Base-by-base conservation (phyloP, 1,140 invertebrate genomes). In the Lepidurus couesii region DNA sequence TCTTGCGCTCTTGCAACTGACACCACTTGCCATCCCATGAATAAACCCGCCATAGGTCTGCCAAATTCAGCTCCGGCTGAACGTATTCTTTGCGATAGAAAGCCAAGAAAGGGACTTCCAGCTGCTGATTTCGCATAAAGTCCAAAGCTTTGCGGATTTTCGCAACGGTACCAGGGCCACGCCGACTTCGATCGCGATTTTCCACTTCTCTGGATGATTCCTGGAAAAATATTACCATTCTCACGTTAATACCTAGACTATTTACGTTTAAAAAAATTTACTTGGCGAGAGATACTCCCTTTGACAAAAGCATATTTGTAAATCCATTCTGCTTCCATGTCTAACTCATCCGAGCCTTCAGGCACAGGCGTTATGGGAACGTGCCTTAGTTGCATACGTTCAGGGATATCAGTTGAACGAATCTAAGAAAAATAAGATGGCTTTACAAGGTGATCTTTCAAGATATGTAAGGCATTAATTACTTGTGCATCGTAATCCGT, bases 11-110 rank as follows among this genome's bases (percentile, higher is more conserved):
- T 81, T 91, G 89, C 44, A 99, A 84, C 84, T 97, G 95, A 84
- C 95, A 98, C 96, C 96, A 99, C 88, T 96, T 97, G 53, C 94
- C 96, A 87, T 98, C 97, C 84, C 89, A 97, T 82, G 95, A 93
- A 84, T 97, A 99, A 1, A 99, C 92, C 84, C 93, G 95, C 98
- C 98, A 99, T 1, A 99, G 85, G 84, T 99, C 97, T 83, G 96
- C 95, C 26, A 98, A 96, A 78, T 92, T 95, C 10, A 99, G 85
- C 82, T 98, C 96, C 0, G 96, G 95, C 82, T 95, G 91, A 0
- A 98, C 95, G 84, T 98, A 97, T 85, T 99, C 98, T 86, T 99
- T 99, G 42, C 98, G 89, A 83, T 99, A 99, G 84, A 98, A 98
- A 0, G 96, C 95, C 82, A 99, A 99, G 83, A 99, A 99, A 1